A percentile compares a stretch with the other conserved stretches of the same genome.
Evolutionary conservation across 2,888 invertebrate species (phyloP).

Genomic region (Drosophila tanythrix): DNA sequence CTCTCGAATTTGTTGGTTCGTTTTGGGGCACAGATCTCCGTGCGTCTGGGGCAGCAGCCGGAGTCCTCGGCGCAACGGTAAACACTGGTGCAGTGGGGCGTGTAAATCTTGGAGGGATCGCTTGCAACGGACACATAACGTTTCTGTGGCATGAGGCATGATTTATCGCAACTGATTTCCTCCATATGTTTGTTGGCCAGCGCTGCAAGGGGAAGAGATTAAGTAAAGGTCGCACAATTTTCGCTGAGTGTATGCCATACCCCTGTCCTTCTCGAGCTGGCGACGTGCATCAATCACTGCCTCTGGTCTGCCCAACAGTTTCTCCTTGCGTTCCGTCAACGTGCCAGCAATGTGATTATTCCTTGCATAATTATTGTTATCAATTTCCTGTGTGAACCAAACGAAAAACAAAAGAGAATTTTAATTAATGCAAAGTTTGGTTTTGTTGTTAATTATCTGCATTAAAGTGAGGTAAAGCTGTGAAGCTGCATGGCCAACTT

Average conservation of each 20-base stretch:
- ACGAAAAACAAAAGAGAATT: conserved; percentile 5
- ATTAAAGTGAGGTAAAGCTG: conserved; percentile 30
- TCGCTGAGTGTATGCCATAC: conserved; percentile 11
- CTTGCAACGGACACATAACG: conserved; percentile 90
- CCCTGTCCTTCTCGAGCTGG: conserved; percentile 56
- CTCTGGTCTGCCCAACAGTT: conserved; percentile 79
- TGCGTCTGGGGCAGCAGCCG: conserved; percentile 92
- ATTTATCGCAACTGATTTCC: conserved; percentile 76
- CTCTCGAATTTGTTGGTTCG: conserved; percentile 89
- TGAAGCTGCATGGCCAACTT: conserved; percentile 18
- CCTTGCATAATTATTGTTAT: conserved; percentile 76
- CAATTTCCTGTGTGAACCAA: conserved; percentile 64
- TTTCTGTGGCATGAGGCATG: conserved; percentile 87
- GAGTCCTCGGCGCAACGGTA: conserved; percentile 95
- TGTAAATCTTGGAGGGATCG: conserved; percentile 89
- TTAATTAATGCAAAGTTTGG: conserved; percentile 31
- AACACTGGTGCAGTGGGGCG: conserved; percentile 93
- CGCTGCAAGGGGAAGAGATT: conserved; percentile 58
- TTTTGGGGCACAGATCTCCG: conserved; percentile 91
- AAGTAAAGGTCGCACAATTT: background rate
- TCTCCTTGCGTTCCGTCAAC: conserved; percentile 79
- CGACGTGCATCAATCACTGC: conserved; percentile 79
- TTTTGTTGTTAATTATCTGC: conserved; percentile 52
- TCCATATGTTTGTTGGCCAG: conserved; percentile 81
- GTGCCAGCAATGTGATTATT: conserved; percentile 81